These are phyloP conservation scores for Melanostoma scalare DNA, from an alignment of 2,888 invertebrate species.

Conservation along the genomic window DNA sequence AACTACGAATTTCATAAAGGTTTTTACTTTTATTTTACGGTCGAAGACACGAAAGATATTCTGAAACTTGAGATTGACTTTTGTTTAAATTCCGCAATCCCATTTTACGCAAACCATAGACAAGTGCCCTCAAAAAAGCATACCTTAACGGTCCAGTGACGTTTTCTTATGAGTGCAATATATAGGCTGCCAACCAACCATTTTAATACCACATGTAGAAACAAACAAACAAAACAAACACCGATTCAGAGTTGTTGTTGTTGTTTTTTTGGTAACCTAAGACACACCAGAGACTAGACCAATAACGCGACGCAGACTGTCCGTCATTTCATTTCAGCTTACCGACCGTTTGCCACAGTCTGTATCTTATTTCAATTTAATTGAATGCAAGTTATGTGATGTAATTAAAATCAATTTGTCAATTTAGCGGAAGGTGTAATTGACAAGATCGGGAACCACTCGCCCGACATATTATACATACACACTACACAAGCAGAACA, in stretches of 20 bases:
- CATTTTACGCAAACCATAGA: constrained; percentile 16
- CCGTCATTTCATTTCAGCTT: constrained; percentile 28
- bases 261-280: constrained; percentile 36
- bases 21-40: too few relatives aligned
- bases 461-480: constrained; percentile 26
- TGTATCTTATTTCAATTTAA: constrained; percentile 55
- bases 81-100: constrained; percentile 20
- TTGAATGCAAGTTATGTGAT: constrained; percentile 68
- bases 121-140: background rate
- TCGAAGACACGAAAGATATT: background rate
- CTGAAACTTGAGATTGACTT: constrained; percentile 34
- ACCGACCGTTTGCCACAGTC: constrained; percentile 26
- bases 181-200: background rate
- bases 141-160: constrained; percentile 24
- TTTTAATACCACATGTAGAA: constrained; percentile 18
- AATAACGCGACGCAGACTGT: background rate
- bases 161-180: background rate
- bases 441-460: constrained; percentile 64
- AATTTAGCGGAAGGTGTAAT: constrained; percentile 73
- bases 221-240: constrained; percentile 17
- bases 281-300: background rate
- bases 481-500: background rate
- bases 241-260: constrained; percentile 1
- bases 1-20: too few relatives aligned
- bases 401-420: constrained; percentile 72